Evolutionary conservation across 1,140 invertebrate species (phyloP).

Genomic region (Drosophila murphyi): DNA sequence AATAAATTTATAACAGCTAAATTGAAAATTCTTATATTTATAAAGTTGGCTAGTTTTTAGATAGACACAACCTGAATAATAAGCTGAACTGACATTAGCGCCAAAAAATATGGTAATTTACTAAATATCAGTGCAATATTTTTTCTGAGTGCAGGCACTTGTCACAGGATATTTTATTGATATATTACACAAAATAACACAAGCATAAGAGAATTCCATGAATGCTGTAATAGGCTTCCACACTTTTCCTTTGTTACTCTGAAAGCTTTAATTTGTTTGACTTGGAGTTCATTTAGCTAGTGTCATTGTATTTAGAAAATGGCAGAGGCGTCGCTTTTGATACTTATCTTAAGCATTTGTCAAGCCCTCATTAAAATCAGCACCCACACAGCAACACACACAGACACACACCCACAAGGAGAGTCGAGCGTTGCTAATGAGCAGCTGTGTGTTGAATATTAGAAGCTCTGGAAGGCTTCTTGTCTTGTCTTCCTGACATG

Average conservation of each 20-base stretch:
- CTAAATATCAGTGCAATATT: no score
- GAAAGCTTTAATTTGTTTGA: not conserved
- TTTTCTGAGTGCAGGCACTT: no score
- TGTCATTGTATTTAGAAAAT: slow-evolving; percentile 20
- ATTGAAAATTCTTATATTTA: no score
- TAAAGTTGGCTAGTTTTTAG: no score
- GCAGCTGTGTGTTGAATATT: slow-evolving; percentile 39
- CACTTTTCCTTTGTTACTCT: not conserved
- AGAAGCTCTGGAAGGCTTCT: slow-evolving; percentile 16
- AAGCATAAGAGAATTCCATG: no score
- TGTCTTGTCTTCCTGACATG: slow-evolving; percentile 21
- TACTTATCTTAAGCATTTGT: slow-evolving; percentile 26
- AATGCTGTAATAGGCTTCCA: no score
- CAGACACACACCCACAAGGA: not conserved
- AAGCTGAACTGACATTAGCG: no score
- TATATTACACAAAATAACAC: no score
- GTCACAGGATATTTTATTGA: no score
- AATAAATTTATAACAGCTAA: no score
- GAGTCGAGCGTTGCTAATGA: slow-evolving; percentile 26
- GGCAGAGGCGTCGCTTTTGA: not conserved
- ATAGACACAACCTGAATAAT: no score
- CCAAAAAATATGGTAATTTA: no score
- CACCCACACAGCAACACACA: slow-evolving; percentile 3
- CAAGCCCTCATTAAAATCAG: slow-evolving; percentile 37
- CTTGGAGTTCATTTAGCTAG: not conserved